phyloP scores from a whole-genome alignment of 1,140 invertebrate species.

The Lasaia peninsularis region DNA sequence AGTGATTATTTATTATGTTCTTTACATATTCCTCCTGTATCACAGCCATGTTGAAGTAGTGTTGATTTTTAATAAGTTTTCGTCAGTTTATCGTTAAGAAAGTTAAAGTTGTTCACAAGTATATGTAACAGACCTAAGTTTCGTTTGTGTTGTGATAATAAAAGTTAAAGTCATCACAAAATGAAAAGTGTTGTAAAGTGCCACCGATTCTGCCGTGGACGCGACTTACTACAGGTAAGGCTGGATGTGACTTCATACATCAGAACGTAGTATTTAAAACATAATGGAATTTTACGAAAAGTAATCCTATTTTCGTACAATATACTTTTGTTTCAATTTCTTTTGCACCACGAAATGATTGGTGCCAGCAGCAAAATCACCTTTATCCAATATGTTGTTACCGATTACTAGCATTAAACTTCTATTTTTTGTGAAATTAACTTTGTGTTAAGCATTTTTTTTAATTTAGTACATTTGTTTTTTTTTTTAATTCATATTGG shows the following conservation, averaged over 20 bases:
- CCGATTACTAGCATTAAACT: no score
- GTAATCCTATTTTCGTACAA: not conserved
- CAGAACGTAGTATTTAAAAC: slow-evolving; percentile 53
- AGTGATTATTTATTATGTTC: slow-evolving; percentile 75
- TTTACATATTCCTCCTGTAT: slow-evolving; percentile 69
- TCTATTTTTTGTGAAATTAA: no score
- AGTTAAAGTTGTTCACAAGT: slow-evolving; percentile 72
- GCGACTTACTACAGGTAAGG: slow-evolving; percentile 71
- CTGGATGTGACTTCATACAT: slow-evolving; percentile 73
- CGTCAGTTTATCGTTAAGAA: slow-evolving; percentile 68
- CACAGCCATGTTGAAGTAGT: slow-evolving; percentile 77
- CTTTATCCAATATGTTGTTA: no score
- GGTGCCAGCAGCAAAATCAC: no score
- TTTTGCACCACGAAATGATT: no score
- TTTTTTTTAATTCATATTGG: no score
- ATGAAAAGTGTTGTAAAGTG: slow-evolving; percentile 75
- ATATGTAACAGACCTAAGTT: slow-evolving; percentile 74
- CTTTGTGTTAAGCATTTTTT: no score
- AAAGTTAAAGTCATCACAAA: slow-evolving; percentile 71
- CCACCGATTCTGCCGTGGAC: slow-evolving; percentile 68
- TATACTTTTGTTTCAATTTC: not conserved
- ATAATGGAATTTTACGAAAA: slow-evolving; percentile 14
- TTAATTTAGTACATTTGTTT: no score
- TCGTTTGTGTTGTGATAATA: slow-evolving; percentile 73
- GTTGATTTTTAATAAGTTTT: slow-evolving; percentile 74